These are phyloP conservation scores for Sphaeridia pumilis DNA, from an alignment of 2,888 invertebrate species.

Conservation along the genomic window DNA sequence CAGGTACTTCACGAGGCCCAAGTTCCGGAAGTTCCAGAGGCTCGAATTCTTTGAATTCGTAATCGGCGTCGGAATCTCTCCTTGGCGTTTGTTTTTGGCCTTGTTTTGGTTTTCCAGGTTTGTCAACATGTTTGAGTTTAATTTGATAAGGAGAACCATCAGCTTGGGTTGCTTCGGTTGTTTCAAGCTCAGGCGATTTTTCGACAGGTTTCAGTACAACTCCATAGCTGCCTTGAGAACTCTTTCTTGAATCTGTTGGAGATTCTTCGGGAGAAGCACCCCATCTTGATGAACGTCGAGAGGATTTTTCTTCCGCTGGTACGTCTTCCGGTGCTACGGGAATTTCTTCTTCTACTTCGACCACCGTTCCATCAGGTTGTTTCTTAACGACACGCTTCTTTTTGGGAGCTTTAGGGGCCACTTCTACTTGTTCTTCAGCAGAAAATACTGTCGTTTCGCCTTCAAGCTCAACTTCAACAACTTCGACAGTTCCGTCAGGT, in stretches of 20 bases:
- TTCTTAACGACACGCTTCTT: neutral
- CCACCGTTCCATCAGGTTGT: neutral
- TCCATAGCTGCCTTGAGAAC: no score
- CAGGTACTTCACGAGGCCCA: conserved; percentile 1
- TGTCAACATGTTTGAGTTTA: conserved; percentile 3
- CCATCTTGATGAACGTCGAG: neutral
- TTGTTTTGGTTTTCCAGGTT: no score
- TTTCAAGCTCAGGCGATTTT: neutral
- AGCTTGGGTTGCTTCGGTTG: no score
- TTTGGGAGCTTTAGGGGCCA: neutral
- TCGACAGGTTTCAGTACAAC: neutral
- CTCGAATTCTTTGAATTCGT: conserved; percentile 39
- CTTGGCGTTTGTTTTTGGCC: no score
- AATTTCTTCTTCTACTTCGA: neutral
- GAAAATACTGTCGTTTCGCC: neutral
- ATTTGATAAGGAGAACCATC: neutral
- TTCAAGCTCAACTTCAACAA: neutral
- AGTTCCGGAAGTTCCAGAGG: conserved; percentile 42
- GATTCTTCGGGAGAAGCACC: no score
- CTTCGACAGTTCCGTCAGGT: neutral
- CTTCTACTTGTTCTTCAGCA: neutral
- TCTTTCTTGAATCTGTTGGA: no score
- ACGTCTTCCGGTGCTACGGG: neutral
- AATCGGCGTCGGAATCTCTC: neutral
- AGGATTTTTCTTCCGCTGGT: neutral